Percentiles rank a stretch among this genome's conserved stretches.
phyloP scores from a whole-genome alignment of 2,797 vertebrate species.

The Neostethus bicornis region DNA sequence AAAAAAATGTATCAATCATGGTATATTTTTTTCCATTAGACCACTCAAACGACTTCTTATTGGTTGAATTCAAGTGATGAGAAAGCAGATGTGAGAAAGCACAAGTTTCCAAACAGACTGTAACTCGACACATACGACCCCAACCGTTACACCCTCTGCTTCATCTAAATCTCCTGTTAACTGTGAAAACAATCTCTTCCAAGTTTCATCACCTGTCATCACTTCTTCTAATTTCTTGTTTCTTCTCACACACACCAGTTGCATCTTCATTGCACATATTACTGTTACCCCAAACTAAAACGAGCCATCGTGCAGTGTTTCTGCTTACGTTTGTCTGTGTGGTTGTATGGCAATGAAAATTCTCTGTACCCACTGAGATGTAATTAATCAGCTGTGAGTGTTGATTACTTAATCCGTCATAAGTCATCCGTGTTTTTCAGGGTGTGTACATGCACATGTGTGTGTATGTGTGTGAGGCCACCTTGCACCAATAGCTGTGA shows the following conservation, averaged over 20 bases:
- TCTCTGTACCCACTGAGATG: slow-evolving; percentile 46
- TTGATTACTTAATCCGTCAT: slow-evolving; percentile 71
- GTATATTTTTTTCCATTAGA: too few species aligned
- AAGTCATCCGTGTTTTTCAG: slow-evolving; percentile 53
- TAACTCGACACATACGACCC: slow-evolving; percentile 35
- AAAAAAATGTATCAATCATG: too few species aligned
- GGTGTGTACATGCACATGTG: slow-evolving; percentile 18
- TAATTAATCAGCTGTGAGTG: slow-evolving; percentile 66
- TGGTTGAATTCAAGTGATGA: background rate
- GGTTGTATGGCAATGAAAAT: slow-evolving; percentile 1
- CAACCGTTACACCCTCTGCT: slow-evolving; percentile 34
- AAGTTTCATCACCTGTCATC: slow-evolving; percentile 44
- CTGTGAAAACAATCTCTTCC: slow-evolving; percentile 39
- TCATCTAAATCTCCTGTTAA: slow-evolving; percentile 15
- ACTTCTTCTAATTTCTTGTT: slow-evolving; percentile 8
- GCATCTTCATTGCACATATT: slow-evolving; percentile 25
- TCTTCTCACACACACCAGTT: slow-evolving; percentile 11
- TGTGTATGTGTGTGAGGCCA: slow-evolving; percentile 27
- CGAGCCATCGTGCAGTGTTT: slow-evolving; percentile 48
- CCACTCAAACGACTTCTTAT: too few species aligned
- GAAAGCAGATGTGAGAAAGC: background rate
- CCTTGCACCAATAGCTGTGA: slow-evolving; percentile 72
- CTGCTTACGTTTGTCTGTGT: slow-evolving; percentile 44
- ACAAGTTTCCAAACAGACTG: slow-evolving; percentile 14
- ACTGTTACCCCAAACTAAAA: slow-evolving; percentile 38